These are phyloP conservation scores for Dolichopus griseipennis DNA, from an alignment of 2,888 invertebrate species.

Conservation along the genomic window DNA sequence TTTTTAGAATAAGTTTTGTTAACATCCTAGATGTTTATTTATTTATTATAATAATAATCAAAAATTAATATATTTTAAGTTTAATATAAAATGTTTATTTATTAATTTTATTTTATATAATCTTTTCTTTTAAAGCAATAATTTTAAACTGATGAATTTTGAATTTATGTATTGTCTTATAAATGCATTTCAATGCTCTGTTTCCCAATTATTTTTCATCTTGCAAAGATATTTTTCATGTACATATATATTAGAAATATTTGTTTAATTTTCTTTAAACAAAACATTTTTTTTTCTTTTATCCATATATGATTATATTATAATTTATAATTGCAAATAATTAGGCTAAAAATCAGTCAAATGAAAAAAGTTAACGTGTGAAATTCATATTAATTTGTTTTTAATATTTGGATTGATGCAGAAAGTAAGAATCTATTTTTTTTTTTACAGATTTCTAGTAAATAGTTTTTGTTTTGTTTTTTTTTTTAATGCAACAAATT, in stretches of 20 bases:
- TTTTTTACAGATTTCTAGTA: too few species aligned
- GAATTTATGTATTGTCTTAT: conserved; percentile 18
- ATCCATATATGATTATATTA: too few species aligned
- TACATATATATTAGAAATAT: too few species aligned
- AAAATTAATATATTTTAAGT: too few species aligned
- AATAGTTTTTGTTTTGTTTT: too few species aligned
- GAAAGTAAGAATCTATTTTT: neutral
- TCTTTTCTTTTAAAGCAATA: neutral
- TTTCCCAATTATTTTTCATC: conserved; percentile 14
- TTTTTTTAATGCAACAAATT: too few species aligned
- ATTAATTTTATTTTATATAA: too few species aligned
- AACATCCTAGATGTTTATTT: neutral
- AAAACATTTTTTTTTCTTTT: too few species aligned
- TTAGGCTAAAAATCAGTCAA: neutral
- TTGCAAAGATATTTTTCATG: too few species aligned
- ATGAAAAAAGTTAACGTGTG: neutral
- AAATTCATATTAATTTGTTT: neutral
- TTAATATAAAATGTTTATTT: neutral
- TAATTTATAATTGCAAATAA: neutral
- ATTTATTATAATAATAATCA: too few species aligned
- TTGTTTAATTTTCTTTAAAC: too few species aligned
- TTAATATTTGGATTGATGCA: neutral
- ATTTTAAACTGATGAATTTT: neutral
- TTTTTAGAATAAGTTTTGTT: neutral
- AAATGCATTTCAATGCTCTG: conserved; percentile 27